Conservation (phyloP, 1,140 invertebrate species). For the Antheraea pernyi region DNA sequence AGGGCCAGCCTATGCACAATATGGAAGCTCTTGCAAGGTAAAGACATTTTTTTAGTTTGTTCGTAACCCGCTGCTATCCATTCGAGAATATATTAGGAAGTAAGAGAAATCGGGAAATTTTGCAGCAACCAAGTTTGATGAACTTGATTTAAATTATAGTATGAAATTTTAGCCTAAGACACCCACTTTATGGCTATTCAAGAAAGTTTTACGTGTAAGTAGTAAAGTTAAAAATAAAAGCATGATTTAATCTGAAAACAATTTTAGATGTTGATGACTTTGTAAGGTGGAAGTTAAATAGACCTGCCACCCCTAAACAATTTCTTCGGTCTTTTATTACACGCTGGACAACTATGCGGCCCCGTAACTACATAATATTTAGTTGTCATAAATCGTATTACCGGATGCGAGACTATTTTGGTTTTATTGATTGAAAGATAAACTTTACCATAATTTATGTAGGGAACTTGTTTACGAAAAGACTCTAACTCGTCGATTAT, state of each 20-base stretch:
- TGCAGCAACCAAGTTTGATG: no score
- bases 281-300: conserved; percentile 6
- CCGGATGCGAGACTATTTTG: conserved; percentile 41
- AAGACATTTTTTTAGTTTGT: conserved; percentile 30
- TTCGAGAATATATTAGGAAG: not conserved
- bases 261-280: conserved; percentile 4
- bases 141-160: no score
- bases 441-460: conserved; percentile 37
- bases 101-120: no score
- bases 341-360: conserved; percentile 22
- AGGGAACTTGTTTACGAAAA: conserved; percentile 28
- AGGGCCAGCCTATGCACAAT: conserved; percentile 88
- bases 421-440: conserved; percentile 50
- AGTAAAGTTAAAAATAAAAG: not conserved
- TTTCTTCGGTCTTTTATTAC: conserved; percentile 10
- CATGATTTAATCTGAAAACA: not conserved
- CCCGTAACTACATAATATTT: conserved; percentile 19
- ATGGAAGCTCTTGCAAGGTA: conserved; percentile 93
- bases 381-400: conserved; percentile 38
- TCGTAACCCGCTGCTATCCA: not conserved
- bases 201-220: not conserved
- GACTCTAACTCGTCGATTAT: conserved; percentile 19
- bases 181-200: not conserved
- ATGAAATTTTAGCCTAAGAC: no score
- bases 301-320: conserved; percentile 2